Evolutionary conservation across 2,797 vertebrate species (phyloP).

Genomic region (Sarcoramphus papa): DNA sequence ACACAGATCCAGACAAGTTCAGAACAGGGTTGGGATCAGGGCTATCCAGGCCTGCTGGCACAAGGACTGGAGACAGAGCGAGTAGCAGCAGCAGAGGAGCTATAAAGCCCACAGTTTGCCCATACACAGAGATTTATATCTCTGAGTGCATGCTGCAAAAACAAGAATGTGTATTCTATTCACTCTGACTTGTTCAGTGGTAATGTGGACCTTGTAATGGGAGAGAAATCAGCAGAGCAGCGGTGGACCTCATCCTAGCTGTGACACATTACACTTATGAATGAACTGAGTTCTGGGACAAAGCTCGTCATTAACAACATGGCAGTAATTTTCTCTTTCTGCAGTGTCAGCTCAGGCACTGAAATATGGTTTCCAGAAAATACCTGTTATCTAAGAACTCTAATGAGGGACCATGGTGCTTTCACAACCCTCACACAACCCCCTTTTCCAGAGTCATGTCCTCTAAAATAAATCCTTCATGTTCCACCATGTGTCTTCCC

Average conservation of each 20-base stretch:
- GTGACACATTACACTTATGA: neutral
- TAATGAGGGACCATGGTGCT: accelerated
- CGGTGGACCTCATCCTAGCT: neutral
- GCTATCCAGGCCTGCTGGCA: neutral
- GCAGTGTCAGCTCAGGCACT: neutral
- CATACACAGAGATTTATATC: neutral
- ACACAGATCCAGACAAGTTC: no score
- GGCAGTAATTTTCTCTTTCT: neutral
- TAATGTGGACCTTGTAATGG: neutral
- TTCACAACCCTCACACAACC: neutral
- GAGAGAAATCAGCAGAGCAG: neutral
- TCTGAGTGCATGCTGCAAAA: neutral
- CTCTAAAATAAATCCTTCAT: neutral
- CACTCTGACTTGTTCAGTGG: neutral
- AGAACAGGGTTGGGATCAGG: neutral
- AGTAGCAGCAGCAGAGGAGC: neutral
- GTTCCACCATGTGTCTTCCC: neutral
- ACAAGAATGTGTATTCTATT: neutral
- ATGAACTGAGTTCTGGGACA: neutral
- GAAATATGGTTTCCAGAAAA: neutral
- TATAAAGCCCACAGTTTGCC: neutral
- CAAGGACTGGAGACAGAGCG: neutral
- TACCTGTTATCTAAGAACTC: neutral
- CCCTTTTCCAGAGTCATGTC: neutral
- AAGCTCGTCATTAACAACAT: neutral